Base-by-base conservation (phyloP, 2,797 vertebrate species). In the Muraenolepis orangiensis region DNA sequence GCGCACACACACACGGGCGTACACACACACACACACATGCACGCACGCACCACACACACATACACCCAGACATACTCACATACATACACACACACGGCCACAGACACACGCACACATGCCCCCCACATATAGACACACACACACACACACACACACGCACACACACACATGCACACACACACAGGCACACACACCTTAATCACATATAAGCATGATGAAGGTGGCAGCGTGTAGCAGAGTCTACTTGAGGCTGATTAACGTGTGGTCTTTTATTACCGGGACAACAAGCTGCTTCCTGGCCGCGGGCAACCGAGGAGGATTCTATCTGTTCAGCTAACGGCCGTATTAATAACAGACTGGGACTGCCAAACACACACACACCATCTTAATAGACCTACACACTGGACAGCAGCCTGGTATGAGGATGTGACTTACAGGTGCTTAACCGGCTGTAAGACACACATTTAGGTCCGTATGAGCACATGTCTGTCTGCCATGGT, bases 231-330 rank as follows among this genome's bases (percentile, higher is more conserved):
- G 51, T 20, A 23, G 51, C 51, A 64, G 57, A 10, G 79, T 82
- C 79, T 87, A 40, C 28, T 88, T 84, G 80, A 42, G 76, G 67
- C 83, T 85, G 81, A 89, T 90, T 87, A 74, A 87, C 88, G 87
- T 84, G 71, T 26, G 30, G 78, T 78, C 73, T 83, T 84, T 83
- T 82, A 79, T 89, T 80, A n/a, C n/a, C n/a, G 26, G 51, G 51
- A 10, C 51, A 12, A 23, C 20, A 51, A 2, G 18, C 18, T 51
- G 20, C 4, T 6, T n/a, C n/a, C 18, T 5, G 18, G 46, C 18
- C 11, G 5, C 18, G n/a, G 46, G 20, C 18, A n/a, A 51, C 46
- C 10, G 6, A 61, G n/a, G 8, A 23, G 51, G 51, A 34, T 34
- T 7, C 18, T 57, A 57, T 57, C 18, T 10, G 51, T 57, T 57